phyloP scores from a whole-genome alignment of 2,888 invertebrate species.

The Tachina fera region DNA sequence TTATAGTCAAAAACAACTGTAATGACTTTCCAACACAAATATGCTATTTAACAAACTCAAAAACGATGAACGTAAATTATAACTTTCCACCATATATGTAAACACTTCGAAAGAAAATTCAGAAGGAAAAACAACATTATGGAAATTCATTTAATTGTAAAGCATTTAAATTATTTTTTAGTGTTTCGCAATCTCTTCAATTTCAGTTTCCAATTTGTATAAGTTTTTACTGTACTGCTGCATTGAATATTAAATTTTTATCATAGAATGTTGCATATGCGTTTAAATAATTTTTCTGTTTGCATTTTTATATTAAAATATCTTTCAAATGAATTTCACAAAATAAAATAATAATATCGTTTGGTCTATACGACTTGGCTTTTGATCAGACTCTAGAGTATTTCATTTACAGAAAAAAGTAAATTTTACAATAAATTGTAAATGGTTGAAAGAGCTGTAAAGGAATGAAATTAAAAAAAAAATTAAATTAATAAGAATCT shows the following conservation, averaged over 20 bases:
- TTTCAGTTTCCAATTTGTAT: not conserved
- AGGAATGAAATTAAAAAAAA: slow-evolving; percentile 3
- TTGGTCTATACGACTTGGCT: slow-evolving; percentile 45
- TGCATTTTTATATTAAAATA: slow-evolving; percentile 29
- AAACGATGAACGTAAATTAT: slow-evolving; percentile 36
- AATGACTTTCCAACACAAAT: slow-evolving; percentile 50
- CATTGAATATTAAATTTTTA: slow-evolving; percentile 21
- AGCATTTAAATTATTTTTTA: not conserved
- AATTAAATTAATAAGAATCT: not conserved
- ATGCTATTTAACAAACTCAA: slow-evolving; percentile 32
- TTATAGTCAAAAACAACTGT: slow-evolving; percentile 39
- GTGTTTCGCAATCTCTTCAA: not conserved
- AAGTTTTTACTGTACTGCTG: slow-evolving; percentile 19
- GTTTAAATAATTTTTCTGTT: not conserved
- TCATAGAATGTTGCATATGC: slow-evolving; percentile 28
- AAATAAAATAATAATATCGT: slow-evolving; percentile 62
- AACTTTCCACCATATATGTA: slow-evolving; percentile 11
- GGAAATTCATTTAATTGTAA: not conserved
- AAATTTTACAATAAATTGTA: slow-evolving; percentile 45
- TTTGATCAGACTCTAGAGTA: slow-evolving; percentile 56
- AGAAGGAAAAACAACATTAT: not conserved
- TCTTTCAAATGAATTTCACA: slow-evolving; percentile 51
- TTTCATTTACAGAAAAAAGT: slow-evolving; percentile 53
- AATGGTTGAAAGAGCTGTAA: not conserved
- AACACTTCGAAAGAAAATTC: slow-evolving; percentile 7